These are phyloP conservation scores for Echinometra lucunter DNA, from an alignment of 53 echinoderm and acorn worm genomes.

Conservation along the genomic window DNA sequence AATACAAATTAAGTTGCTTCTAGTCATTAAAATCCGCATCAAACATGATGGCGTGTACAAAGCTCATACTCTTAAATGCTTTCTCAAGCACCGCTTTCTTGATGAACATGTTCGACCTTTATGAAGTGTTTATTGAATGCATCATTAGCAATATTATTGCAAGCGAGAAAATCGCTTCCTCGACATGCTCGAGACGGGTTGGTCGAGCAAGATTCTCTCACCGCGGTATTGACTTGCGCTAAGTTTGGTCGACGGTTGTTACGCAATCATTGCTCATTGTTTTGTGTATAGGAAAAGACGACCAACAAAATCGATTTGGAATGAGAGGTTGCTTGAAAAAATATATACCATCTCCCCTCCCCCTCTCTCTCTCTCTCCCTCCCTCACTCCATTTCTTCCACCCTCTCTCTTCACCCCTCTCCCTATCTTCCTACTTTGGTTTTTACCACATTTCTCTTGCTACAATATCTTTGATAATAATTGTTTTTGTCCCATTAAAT, in stretches of 20 bases:
- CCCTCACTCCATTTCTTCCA: too few relatives aligned
- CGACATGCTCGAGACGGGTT: neutral
- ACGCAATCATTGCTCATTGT: neutral
- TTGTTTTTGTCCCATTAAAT: too few relatives aligned
- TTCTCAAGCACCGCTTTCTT: constrained; percentile 4
- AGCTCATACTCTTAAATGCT: neutral
- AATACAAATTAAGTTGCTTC: neutral
- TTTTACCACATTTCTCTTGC: neutral
- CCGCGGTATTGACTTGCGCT: neutral
- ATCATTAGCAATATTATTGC: constrained; percentile 61
- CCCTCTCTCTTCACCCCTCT: neutral
- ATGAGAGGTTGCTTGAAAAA: neutral
- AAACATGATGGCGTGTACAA: neutral
- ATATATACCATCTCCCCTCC: neutral
- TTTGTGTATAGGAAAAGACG: neutral
- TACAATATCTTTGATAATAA: neutral
- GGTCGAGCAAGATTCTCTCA: neutral
- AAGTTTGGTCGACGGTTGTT: neutral
- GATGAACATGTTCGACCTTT: neutral
- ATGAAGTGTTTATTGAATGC: constrained; percentile 64
- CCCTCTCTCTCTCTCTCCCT: neutral
- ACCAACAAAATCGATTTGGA: neutral
- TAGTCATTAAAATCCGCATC: neutral
- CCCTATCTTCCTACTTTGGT: too few relatives aligned
- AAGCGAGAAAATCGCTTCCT: constrained; percentile 54